Base-by-base conservation (phyloP, 2,113 vertebrate genomes). In the Micronycteris hirsuta region DNA sequence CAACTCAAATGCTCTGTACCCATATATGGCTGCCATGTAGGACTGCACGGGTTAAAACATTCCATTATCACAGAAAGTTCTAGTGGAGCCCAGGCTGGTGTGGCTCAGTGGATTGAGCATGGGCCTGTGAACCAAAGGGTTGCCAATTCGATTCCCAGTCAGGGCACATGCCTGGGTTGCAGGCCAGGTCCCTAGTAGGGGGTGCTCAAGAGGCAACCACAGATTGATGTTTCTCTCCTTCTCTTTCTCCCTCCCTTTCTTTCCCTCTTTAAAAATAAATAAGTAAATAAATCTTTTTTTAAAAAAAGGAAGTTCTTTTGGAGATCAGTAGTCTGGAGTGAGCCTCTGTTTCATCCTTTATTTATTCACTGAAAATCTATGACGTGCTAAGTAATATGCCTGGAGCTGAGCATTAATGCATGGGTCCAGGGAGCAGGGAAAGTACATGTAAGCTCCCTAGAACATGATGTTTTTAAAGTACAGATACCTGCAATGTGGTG, bases 401-500 rank as follows among this genome's bases (percentile, higher is more conserved):
- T 80, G 13, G 56, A 24, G 45, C 33, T 54, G 19, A 24, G 13
- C 20, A 0, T 43, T 33, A 22, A 86, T 31, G n/a, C 38, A 5
- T 4, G 7, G 28, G 17, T 45, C 33, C 86, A 81, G 3, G 47
- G 63, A 68, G 47, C 47, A 38, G 41, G 38, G 26, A 20, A 81
- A n/a, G 74, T 52, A n/a, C 24, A 74, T 1, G 0, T 22, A 26
- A 12, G 26, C 22, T 33, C 43, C 16, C 22, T 22, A 8, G 43
- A 70, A 36, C 10, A 7, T 33, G 17, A 0, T 22, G 22, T 47
- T 17, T 36, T 73, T 28, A 33, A 58, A 43, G n/a, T 3, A 76
- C 71, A 52, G 38, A 14, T n/a, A 15, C 41, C 33, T 33, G 3
- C 1, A 3, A 1, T 14, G 7, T 41, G 20, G 36, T 1, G 2